Percentiles rank a stretch among this genome's conserved stretches.
phyloP scores from a whole-genome alignment of 2,113 vertebrate species.

The Entelurus aequoreus region DNA sequence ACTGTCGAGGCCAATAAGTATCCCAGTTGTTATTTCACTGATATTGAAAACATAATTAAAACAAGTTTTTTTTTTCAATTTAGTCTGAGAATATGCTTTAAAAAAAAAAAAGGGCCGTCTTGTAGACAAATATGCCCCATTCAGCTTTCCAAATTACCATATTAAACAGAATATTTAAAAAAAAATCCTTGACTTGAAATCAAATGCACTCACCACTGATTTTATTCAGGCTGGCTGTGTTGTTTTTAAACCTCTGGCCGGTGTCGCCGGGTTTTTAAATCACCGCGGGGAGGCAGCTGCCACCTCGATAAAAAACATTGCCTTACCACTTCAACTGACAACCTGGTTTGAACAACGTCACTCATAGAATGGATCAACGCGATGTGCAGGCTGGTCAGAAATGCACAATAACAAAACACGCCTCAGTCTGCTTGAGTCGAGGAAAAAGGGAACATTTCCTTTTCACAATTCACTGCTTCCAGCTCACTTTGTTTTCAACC shows the following conservation, averaged over 20 bases:
- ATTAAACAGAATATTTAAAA: too few relatives aligned
- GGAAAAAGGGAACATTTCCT: background rate
- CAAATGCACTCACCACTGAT: background rate
- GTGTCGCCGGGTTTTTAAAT: background rate
- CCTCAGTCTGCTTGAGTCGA: background rate
- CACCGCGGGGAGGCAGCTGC: background rate
- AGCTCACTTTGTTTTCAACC: background rate
- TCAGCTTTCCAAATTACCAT: too few relatives aligned
- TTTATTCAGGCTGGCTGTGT: background rate
- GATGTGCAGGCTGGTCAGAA: background rate
- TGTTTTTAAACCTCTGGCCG: background rate
- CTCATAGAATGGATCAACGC: background rate
- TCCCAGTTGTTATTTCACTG: too few relatives aligned
- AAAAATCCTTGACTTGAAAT: too few relatives aligned
- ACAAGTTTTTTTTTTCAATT: too few relatives aligned
- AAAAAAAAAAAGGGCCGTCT: too few relatives aligned
- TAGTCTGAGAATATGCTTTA: too few relatives aligned
- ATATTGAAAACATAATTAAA: too few relatives aligned
- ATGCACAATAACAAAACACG: background rate
- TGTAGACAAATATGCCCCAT: too few relatives aligned
- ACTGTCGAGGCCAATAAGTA: too few relatives aligned
- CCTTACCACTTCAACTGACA: slow-evolving; percentile 2
- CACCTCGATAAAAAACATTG: background rate
- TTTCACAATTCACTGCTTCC: background rate
- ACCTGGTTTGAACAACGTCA: background rate